Conservation (phyloP, 2,113 vertebrate species). For the Cheilinus undulatus region DNA sequence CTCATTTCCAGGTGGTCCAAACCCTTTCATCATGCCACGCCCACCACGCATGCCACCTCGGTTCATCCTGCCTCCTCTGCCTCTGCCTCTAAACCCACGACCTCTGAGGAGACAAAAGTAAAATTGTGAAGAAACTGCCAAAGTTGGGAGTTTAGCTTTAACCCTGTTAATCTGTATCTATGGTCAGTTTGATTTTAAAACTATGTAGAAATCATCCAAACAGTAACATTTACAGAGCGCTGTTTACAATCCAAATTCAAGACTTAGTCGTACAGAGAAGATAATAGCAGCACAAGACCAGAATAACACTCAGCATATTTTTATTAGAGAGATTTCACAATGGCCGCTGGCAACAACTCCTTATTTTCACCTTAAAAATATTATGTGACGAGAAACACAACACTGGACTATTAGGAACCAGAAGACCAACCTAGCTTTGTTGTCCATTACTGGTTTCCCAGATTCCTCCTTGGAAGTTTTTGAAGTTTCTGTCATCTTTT, state of each 20-base stretch:
- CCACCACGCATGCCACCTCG: conserved; percentile 76
- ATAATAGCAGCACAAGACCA: too few species aligned
- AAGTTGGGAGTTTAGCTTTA: background rate
- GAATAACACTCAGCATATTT: too few species aligned
- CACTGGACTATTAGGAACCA: background rate
- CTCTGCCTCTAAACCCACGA: conserved; percentile 63
- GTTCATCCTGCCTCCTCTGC: conserved; percentile 66
- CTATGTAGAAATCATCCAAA: background rate
- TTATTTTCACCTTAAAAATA: background rate
- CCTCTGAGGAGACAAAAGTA: conserved; percentile 58
- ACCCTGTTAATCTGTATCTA: background rate
- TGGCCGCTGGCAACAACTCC: too few species aligned
- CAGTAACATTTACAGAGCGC: background rate
- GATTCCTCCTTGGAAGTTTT: conserved; percentile 54
- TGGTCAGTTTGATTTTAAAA: background rate
- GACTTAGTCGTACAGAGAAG: background rate
- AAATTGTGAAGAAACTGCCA: background rate
- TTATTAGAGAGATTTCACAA: too few species aligned
- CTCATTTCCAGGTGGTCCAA: conserved; percentile 69
- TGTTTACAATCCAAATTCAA: background rate
- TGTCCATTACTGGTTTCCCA: conserved; percentile 55
- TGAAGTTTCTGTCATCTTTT: conserved; percentile 60
- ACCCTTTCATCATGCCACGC: conserved; percentile 78
- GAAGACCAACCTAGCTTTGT: conserved; percentile 69
- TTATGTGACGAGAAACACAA: background rate